Evolutionary conservation across 2,888 invertebrate genomes (phyloP).

Genomic region (Conistra vaccinii): DNA sequence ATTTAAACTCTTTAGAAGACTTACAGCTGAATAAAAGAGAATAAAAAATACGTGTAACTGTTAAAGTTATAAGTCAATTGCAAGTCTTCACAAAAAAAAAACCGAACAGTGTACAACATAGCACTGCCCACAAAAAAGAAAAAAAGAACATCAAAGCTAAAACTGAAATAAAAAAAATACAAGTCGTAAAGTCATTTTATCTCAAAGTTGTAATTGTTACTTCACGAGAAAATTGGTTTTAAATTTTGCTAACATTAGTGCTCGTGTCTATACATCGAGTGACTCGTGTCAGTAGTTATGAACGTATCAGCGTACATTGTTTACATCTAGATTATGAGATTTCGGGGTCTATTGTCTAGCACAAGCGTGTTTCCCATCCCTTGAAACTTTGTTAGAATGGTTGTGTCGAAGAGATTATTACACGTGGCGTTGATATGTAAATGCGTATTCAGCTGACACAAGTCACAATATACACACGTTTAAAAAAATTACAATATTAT

Average conservation of each 20-base stretch:
- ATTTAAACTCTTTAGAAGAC: neutral
- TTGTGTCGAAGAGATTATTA: constrained; percentile 45
- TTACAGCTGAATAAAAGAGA: neutral
- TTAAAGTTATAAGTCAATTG: neutral
- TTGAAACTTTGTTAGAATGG: constrained; percentile 61
- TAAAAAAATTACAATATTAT: neutral
- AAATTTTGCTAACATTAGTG: neutral
- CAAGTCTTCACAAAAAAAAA: neutral
- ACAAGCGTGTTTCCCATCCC: constrained; percentile 60
- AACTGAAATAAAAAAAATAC: neutral
- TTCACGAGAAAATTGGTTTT: neutral
- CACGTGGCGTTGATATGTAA: constrained; percentile 34
- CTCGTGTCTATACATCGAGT: constrained; percentile 3
- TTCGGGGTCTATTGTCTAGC: constrained; percentile 58
- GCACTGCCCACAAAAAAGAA: neutral
- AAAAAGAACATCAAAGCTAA: neutral
- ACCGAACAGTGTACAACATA: neutral
- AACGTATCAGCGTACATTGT: constrained; percentile 61
- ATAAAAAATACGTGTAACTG: neutral
- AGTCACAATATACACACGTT: constrained; percentile 7
- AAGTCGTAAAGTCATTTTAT: neutral
- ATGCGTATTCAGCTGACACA: constrained; percentile 25
- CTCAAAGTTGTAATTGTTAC: neutral
- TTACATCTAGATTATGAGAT: constrained; percentile 64
- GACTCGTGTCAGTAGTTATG: constrained; percentile 20